These are phyloP conservation scores for Ceratina australensis DNA, from an alignment of 1,140 invertebrate genomes.

Conservation along the genomic window DNA sequence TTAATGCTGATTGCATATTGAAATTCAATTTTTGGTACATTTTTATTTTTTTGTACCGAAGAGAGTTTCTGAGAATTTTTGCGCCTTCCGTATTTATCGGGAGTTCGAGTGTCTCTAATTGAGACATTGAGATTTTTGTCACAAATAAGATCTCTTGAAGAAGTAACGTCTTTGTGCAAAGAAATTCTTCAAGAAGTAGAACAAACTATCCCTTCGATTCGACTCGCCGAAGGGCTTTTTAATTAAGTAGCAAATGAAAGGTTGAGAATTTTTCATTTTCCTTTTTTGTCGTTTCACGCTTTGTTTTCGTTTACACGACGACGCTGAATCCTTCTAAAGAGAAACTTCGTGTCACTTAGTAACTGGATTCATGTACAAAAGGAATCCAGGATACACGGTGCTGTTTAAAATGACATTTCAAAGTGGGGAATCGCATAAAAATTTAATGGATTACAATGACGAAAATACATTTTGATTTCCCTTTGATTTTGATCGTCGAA, in stretches of 20 bases:
- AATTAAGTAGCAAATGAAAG: background rate
- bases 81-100: too few relatives aligned
- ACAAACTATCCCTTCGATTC: background rate
- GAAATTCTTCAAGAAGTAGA: background rate
- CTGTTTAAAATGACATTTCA: background rate
- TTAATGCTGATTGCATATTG: background rate
- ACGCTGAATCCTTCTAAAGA: constrained; percentile 10
- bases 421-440: background rate
- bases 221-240: background rate
- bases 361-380: background rate
- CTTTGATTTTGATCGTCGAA: constrained; percentile 9
- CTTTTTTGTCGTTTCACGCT: background rate
- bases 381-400: constrained; percentile 1
- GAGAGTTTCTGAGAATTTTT: too few relatives aligned
- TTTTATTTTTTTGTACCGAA: too few relatives aligned
- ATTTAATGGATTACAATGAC: constrained; percentile 20
- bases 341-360: too few relatives aligned
- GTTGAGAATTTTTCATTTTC: background rate
- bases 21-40: background rate
- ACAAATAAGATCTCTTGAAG: background rate
- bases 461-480: constrained; percentile 43
- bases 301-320: constrained; percentile 16
- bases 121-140: background rate
- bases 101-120: background rate
- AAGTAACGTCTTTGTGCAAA: background rate